Evolutionary conservation across 2,113 vertebrate genomes (phyloP).

Genomic region (Alligator sinensis): DNA sequence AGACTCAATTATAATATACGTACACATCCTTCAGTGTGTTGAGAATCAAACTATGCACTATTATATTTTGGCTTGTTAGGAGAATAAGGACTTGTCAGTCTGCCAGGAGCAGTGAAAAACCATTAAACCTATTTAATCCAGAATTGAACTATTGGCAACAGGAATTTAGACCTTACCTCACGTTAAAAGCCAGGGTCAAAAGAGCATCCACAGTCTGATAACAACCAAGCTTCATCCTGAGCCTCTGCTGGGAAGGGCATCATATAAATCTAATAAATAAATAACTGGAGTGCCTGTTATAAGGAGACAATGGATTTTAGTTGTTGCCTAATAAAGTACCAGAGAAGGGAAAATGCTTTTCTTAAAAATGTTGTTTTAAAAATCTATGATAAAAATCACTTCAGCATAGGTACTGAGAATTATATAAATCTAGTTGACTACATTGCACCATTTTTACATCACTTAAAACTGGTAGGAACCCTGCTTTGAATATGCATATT

Average conservation of each 20-base stretch:
- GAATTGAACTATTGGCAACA: background rate
- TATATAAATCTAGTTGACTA: constrained; percentile 32
- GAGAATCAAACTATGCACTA: background rate
- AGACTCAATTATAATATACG: background rate
- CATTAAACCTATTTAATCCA: background rate
- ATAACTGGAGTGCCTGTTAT: background rate
- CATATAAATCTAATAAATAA: background rate
- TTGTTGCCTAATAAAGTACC: background rate
- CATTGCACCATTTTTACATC: constrained; percentile 14
- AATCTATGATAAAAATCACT: constrained; percentile 5
- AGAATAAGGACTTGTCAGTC: background rate
- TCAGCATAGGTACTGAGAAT: background rate
- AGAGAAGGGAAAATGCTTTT: background rate
- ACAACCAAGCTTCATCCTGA: too few species aligned
- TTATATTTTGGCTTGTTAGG: background rate
- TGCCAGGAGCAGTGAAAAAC: background rate
- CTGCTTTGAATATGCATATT: constrained; percentile 6
- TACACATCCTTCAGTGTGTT: background rate
- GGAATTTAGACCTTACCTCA: background rate
- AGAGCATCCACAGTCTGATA: background rate
- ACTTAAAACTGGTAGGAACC: constrained; percentile 13
- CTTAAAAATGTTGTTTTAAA: background rate
- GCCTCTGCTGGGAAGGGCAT: background rate
- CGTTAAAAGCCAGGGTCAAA: background rate
- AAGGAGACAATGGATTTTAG: background rate